Evolutionary conservation across 2,888 invertebrate genomes (phyloP).

Genomic region (Hirtodrosophila cameraria): DNA sequence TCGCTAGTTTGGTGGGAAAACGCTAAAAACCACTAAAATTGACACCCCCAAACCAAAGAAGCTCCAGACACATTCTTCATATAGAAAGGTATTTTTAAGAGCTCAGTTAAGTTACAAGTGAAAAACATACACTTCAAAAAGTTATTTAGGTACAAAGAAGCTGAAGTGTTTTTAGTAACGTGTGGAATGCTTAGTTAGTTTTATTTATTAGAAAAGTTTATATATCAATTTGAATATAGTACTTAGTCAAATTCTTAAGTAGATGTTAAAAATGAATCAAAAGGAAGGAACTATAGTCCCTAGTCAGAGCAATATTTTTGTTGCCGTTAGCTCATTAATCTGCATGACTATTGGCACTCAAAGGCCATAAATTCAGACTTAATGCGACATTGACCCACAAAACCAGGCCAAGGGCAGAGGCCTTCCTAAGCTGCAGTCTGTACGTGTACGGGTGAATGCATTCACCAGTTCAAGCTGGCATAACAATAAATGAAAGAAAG

Average conservation of each 20-base stretch:
- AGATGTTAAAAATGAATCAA: neutral
- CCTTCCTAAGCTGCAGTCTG: constrained; percentile 49
- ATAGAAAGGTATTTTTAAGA: too few species aligned
- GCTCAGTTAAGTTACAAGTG: too few species aligned
- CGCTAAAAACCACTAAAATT: too few species aligned
- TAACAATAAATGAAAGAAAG: constrained; percentile 50
- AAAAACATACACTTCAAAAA: too few species aligned
- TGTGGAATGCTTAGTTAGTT: too few species aligned
- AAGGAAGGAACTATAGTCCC: neutral
- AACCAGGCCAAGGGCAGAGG: constrained; percentile 49
- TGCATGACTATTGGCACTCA: constrained; percentile 66
- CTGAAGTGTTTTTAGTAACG: too few species aligned
- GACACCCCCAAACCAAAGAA: too few species aligned
- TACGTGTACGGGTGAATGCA: constrained; percentile 64
- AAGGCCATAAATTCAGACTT: constrained; percentile 62
- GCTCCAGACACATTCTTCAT: too few species aligned
- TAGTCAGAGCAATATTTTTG: neutral
- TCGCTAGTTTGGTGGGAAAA: too few species aligned
- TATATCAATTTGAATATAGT: neutral
- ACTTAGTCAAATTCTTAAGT: neutral
- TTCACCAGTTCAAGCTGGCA: constrained; percentile 67
- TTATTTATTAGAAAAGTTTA: too few species aligned
- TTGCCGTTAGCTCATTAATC: constrained; percentile 51
- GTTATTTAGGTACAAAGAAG: too few species aligned
- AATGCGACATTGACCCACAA: constrained; percentile 72